Conservation (phyloP, 2,888 invertebrate genomes). For the Aromia moschata region DNA sequence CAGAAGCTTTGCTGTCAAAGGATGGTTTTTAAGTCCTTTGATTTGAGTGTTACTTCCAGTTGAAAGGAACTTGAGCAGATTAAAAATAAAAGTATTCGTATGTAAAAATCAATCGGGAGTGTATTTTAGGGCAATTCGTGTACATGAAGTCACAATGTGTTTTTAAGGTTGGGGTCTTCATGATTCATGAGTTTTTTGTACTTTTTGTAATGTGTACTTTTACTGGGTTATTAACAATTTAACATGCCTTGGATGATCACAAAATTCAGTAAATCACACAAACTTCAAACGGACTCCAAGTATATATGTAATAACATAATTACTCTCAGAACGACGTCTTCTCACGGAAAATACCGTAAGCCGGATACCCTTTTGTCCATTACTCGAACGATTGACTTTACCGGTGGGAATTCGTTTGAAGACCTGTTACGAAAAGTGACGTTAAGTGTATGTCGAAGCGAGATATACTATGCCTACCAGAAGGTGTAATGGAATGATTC, state of each 20-base stretch:
- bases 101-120: too few species aligned
- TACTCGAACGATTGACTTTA: conserved; percentile 19
- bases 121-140: too few species aligned
- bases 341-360: conserved; percentile 44
- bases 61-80: too few species aligned
- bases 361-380: conserved; percentile 31
- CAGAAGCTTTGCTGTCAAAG: too few species aligned
- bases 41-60: too few species aligned
- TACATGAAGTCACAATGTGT: too few species aligned
- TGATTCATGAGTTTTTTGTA: too few species aligned
- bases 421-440: conserved; percentile 4
- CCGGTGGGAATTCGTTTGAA: conserved; percentile 23
- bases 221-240: conserved; percentile 19
- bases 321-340: conserved; percentile 42
- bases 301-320: conserved; percentile 41
- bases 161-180: too few species aligned
- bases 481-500: conserved; percentile 2
- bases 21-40: too few species aligned
- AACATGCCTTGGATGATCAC: conserved; percentile 11
- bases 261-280: conserved; percentile 29
- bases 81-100: too few species aligned
- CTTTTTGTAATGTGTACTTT: too few species aligned
- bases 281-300: neutral
- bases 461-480: conserved; percentile 2
- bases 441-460: conserved; percentile 5